A percentile compares a stretch with the other conserved stretches of the same genome.
Conservation (phyloP, 2,888 invertebrate genomes). For the Geotrupes spiniger region DNA sequence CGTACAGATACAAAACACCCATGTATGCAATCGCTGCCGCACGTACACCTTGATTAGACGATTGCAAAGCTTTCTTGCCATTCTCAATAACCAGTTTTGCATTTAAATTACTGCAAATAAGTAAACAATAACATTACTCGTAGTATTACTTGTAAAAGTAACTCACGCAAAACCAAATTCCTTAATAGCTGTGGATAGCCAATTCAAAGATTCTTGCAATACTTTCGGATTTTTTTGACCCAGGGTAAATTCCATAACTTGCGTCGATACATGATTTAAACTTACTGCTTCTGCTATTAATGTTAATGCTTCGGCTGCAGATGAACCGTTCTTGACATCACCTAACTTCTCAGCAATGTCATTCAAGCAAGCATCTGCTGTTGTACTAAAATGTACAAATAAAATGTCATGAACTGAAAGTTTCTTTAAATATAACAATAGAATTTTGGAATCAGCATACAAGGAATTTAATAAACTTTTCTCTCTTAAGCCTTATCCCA, state of each 20-base stretch:
- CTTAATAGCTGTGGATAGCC: slow-evolving; percentile 74
- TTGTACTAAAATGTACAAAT: slow-evolving; percentile 54
- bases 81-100: slow-evolving; percentile 72
- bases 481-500: no score
- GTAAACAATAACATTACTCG: slow-evolving; percentile 9
- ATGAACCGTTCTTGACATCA: slow-evolving; percentile 72
- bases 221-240: slow-evolving; percentile 89
- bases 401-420: background rate
- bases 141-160: no score
- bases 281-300: slow-evolving; percentile 76
- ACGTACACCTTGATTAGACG: slow-evolving; percentile 82
- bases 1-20: slow-evolving; percentile 77
- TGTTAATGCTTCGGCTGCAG: slow-evolving; percentile 68
- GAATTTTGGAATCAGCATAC: background rate
- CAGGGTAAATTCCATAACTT: slow-evolving; percentile 73
- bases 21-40: slow-evolving; percentile 71
- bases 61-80: slow-evolving; percentile 78
- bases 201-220: slow-evolving; percentile 78
- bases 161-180: slow-evolving; percentile 83
- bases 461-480: background rate
- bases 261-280: slow-evolving; percentile 70
- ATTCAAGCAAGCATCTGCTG: slow-evolving; percentile 71
- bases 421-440: slow-evolving; percentile 1
- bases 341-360: slow-evolving; percentile 84
- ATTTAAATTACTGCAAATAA: slow-evolving; percentile 57